A percentile compares a stretch with the other conserved stretches of the same genome.
These are phyloP conservation scores for Lytechinus variegatus DNA, from an alignment of 35 echinoderm and acorn worm genomes.

Conservation along the genomic window DNA sequence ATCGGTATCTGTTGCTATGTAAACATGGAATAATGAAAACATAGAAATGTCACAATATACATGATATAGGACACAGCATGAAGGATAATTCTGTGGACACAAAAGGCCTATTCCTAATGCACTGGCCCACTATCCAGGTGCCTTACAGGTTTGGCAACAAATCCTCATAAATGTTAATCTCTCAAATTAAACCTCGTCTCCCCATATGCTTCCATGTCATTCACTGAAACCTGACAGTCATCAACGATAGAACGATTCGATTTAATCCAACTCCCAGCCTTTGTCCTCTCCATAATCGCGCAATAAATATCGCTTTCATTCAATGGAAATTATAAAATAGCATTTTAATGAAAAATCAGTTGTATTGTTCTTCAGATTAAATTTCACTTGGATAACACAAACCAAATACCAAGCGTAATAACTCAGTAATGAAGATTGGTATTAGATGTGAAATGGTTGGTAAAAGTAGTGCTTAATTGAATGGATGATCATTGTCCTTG, in stretches of 20 bases:
- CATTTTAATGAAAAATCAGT: not conserved
- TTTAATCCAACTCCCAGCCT: not conserved
- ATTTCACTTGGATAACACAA: conserved; percentile 2
- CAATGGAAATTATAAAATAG: not conserved
- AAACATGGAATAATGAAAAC: not conserved
- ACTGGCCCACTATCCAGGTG: not conserved
- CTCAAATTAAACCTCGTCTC: not conserved
- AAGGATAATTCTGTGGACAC: not conserved
- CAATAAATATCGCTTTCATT: not conserved
- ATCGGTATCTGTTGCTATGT: not conserved
- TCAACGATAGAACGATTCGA: not conserved
- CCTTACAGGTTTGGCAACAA: not conserved
- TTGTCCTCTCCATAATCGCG: not conserved
- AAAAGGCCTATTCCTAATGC: not conserved
- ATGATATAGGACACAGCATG: not conserved
- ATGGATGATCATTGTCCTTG: not conserved
- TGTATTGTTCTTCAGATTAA: not conserved
- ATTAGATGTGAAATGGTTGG: not conserved
- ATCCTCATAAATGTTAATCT: conserved; percentile 14
- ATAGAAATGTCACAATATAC: not conserved
- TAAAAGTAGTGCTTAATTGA: not conserved
- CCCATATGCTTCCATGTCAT: not conserved
- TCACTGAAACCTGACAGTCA: not conserved
- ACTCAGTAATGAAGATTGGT: not conserved
- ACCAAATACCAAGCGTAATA: not conserved